A percentile compares a stretch with the other conserved stretches of the same genome.
Conservation (phyloP, 2,888 invertebrate species). For the Theodoxus fluviatilis region DNA sequence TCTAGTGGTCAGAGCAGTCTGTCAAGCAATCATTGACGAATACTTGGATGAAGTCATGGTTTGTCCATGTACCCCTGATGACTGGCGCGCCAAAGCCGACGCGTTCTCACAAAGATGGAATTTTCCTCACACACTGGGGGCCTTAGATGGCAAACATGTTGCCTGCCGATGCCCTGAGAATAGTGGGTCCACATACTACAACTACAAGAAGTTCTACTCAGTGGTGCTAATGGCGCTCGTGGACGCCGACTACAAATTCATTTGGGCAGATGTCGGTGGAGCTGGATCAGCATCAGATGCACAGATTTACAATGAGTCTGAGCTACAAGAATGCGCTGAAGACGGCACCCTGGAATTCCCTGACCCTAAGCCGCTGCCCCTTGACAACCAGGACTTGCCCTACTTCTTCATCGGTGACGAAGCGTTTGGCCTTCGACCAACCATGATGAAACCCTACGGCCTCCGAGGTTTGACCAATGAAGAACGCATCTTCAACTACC, state of each 20-base stretch:
- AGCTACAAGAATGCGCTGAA: slow-evolving; percentile 29
- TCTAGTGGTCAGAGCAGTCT: slow-evolving; percentile 36
- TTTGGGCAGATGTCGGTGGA: slow-evolving; percentile 35
- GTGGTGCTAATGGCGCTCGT: slow-evolving; percentile 29
- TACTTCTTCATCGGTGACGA: slow-evolving; percentile 37
- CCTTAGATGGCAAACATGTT: slow-evolving; percentile 31
- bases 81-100: slow-evolving; percentile 28
- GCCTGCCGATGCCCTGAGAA: slow-evolving; percentile 24
- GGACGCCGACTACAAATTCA: slow-evolving; percentile 36
- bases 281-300: slow-evolving; percentile 28
- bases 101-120: slow-evolving; percentile 24
- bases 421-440: slow-evolving; percentile 29
- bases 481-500: slow-evolving; percentile 41
- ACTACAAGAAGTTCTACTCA: slow-evolving; percentile 32
- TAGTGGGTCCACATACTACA: slow-evolving; percentile 28
- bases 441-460: slow-evolving; percentile 36
- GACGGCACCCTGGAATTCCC: slow-evolving; percentile 31
- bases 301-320: slow-evolving; percentile 31
- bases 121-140: slow-evolving; percentile 26
- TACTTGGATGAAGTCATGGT: slow-evolving; percentile 30
- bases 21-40: slow-evolving; percentile 34
- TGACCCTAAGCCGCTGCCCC: slow-evolving; percentile 33
- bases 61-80: slow-evolving; percentile 29
- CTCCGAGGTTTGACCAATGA: slow-evolving; percentile 32
- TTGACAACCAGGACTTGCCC: slow-evolving; percentile 32